Percentiles rank a stretch among this genome's conserved stretches.
phyloP scores from a whole-genome alignment of 2,797 vertebrate genomes.

The Hippopotamyrus pictus region DNA sequence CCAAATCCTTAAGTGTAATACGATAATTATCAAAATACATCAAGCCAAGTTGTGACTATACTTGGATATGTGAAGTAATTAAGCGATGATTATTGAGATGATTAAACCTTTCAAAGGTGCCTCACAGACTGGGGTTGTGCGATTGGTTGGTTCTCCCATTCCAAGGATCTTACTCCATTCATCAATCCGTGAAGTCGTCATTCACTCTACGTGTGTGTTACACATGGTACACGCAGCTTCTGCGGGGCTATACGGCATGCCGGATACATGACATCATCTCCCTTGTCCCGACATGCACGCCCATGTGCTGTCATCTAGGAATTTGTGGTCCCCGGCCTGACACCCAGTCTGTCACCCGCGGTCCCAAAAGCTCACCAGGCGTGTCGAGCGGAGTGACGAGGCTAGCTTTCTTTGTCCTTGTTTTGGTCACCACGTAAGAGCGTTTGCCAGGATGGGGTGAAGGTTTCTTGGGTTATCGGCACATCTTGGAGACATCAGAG shows the following conservation, averaged over 20 bases:
- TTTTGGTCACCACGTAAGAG: not conserved
- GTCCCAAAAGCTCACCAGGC: not conserved
- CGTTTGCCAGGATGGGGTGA: not conserved
- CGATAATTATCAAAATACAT: not conserved
- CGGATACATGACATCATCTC: not conserved
- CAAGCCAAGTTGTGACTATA: not conserved
- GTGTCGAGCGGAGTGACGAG: not conserved
- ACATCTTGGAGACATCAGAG: not conserved
- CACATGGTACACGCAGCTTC: not conserved
- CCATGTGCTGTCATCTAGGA: not conserved
- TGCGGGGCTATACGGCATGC: not conserved
- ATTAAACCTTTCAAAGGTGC: not conserved
- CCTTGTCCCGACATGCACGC: not conserved
- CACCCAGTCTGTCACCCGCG: not conserved
- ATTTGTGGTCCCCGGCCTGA: not conserved
- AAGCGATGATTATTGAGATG: not conserved
- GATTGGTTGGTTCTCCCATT: not conserved
- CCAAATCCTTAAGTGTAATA: not conserved
- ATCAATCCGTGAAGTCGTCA: not conserved
- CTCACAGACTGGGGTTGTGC: not conserved
- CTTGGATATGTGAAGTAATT: not conserved
- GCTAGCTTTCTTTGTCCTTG: not conserved
- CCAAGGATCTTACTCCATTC: not conserved
- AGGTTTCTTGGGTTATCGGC: not conserved
- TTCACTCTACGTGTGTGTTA: not conserved